phyloP scores from a whole-genome alignment of 2,113 vertebrate genomes.

The Sarotherodon lohbergeri region DNA sequence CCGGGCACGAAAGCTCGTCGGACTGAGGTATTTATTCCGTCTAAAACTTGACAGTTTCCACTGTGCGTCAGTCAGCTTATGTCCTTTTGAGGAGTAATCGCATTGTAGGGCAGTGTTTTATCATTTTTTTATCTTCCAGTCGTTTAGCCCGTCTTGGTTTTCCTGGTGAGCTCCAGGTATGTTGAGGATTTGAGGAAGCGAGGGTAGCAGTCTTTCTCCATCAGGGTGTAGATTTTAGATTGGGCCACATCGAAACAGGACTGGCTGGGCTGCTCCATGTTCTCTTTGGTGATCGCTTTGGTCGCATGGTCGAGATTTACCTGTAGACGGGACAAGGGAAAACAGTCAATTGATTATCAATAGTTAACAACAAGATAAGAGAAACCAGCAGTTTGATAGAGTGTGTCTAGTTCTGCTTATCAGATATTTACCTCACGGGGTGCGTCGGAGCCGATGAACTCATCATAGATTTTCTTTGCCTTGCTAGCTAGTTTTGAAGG shows the following conservation, averaged over 20 bases:
- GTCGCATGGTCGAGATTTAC: constrained; percentile 89
- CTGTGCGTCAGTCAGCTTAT: not conserved
- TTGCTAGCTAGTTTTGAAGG: constrained; percentile 77
- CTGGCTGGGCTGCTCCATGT: constrained; percentile 70
- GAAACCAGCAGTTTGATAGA: not conserved
- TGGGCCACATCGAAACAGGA: constrained; percentile 82
- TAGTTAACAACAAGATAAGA: too few species aligned
- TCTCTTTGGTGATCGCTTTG: constrained; percentile 80
- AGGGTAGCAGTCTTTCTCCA: constrained; percentile 94
- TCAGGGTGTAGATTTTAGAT: constrained; percentile 83
- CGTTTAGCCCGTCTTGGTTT: constrained; percentile 29
- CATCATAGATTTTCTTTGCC: constrained; percentile 88
- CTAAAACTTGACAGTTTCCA: not conserved
- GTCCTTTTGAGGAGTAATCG: not conserved
- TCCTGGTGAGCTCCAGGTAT: constrained; percentile 62
- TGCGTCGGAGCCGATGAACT: constrained; percentile 83
- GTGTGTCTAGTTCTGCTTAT: not conserved
- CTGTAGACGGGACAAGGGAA: constrained; percentile 56
- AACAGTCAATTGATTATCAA: not conserved
- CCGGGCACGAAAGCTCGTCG: not conserved
- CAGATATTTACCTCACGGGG: constrained; percentile 84
- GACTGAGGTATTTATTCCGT: not conserved
- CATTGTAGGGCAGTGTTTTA: not conserved
- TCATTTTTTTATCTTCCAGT: not conserved
- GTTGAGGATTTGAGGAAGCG: constrained; percentile 83